Evolutionary conservation across 1,140 invertebrate genomes (phyloP).

Genomic region (Akabosia matsudoensis): DNA sequence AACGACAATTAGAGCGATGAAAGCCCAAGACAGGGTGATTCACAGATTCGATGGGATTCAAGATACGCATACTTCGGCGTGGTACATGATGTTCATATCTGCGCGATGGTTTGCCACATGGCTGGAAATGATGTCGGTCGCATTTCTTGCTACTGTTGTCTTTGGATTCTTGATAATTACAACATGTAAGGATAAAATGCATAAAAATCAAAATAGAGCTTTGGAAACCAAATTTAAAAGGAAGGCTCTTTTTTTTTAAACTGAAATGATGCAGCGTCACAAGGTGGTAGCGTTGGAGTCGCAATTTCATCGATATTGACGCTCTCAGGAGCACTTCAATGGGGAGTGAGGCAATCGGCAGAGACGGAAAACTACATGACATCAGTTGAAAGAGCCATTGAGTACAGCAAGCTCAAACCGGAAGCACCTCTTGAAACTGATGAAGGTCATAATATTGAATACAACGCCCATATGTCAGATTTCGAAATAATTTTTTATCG

Average conservation of each 20-base stretch:
- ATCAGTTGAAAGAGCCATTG: conserved; percentile 56
- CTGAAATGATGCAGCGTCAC: conserved; percentile 55
- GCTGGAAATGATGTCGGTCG: conserved; percentile 69
- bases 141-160: conserved; percentile 61
- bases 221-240: too few relatives aligned
- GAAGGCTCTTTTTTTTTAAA: too few relatives aligned
- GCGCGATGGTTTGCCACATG: conserved; percentile 67
- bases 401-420: conserved; percentile 52
- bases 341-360: conserved; percentile 69
- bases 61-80: conserved; percentile 67
- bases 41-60: conserved; percentile 50
- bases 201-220: background rate
- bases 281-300: conserved; percentile 69
- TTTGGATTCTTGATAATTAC: conserved; percentile 59
- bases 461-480: conserved; percentile 28
- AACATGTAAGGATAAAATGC: conserved; percentile 30
- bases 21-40: conserved; percentile 54
- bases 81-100: conserved; percentile 63
- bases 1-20: conserved; percentile 55
- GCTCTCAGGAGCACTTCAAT: conserved; percentile 59
- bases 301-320: conserved; percentile 65
- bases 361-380: conserved; percentile 55
- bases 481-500: background rate
- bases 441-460: conserved; percentile 34
- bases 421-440: conserved; percentile 51